Evolutionary conservation across 2,888 invertebrate genomes (phyloP), one percentile per base, ranked within the genome.

Genomic region (Thera obeliscata): DNA sequence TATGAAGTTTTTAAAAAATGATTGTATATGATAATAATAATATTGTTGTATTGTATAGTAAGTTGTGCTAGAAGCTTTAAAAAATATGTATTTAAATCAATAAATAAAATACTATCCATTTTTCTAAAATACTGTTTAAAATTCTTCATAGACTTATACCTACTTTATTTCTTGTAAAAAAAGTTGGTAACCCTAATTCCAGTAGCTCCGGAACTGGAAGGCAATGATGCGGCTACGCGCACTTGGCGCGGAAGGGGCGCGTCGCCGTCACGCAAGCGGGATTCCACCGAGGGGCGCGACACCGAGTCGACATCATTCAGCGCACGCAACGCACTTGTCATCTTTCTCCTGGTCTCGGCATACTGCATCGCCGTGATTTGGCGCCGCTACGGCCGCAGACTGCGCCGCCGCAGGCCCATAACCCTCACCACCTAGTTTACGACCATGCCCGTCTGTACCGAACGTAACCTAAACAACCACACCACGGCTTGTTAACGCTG

Each of bases 231-330:
- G 2, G 95, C 95, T 3, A 87, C 94, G 8, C 92, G 94, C 69
- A 94, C 94, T 9, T 95, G 95, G 95, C 89, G 95, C 1, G 94
- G 94, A 7, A 93, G 94, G 8, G 93, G 89, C 3, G 91, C 89
- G 0, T 90, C 85, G n/a, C 88, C 87, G n/a, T 86, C 85, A 0
- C 81, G 81, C 0, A 73, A 73, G 2, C 22, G 22, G 22, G 82
- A 76, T 8, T 75, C 75, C 0, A 81, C 77, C 12, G 52, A 33
- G 33, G 78, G 78, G 12, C 22, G 22, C 22, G 22, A 22, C 22
- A 22, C 22, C 22, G 69, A 74, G 59, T 66, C 81, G 4, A 50
- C 89, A 2, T 12, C 89, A 73, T 70, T 85, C 46, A 69, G 77
- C 48, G 78, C 72, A 66, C 81, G 87, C 3, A 84, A 84, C 2